These are phyloP conservation scores for Percopsis omiscomaycus DNA, from an alignment of 2,797 vertebrate genomes.

Conservation along the genomic window DNA sequence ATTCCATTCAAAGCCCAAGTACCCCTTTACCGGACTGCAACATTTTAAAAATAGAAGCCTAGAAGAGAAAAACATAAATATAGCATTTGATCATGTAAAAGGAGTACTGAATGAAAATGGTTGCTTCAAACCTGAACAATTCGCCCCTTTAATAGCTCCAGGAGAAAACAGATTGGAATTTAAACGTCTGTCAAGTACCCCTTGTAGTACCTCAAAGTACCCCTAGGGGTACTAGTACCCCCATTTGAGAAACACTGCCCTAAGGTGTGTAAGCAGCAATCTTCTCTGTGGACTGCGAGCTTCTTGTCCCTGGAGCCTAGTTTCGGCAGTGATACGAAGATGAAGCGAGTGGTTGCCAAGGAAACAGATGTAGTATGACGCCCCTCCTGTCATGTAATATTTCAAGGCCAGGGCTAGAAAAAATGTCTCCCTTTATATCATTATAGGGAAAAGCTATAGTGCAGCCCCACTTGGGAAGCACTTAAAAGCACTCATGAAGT, in stretches of 20 bases:
- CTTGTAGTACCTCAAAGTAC: too few species aligned
- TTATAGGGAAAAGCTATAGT: constrained; percentile 25
- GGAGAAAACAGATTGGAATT: too few species aligned
- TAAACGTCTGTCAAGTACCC: too few species aligned
- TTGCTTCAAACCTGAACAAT: too few species aligned
- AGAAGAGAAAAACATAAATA: too few species aligned
- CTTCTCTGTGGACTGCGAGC: constrained; percentile 1
- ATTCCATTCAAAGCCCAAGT: too few species aligned
- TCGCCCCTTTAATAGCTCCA: too few species aligned
- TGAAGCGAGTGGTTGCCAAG: constrained; percentile 69
- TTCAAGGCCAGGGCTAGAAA: constrained; percentile 39
- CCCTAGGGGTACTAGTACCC: too few species aligned
- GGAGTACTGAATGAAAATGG: too few species aligned
- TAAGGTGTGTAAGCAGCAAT: not conserved
- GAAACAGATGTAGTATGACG: constrained; percentile 72
- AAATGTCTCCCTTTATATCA: constrained; percentile 43
- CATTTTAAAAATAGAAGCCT: too few species aligned
- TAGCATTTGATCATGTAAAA: too few species aligned
- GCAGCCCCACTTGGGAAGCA: constrained; percentile 21
- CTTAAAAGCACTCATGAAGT: constrained; percentile 14
- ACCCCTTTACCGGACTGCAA: too few species aligned
- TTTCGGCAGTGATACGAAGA: constrained; percentile 60
- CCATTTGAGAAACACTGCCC: constrained; percentile 2
- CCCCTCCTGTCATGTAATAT: constrained; percentile 51
- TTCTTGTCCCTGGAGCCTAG: constrained; percentile 36